Conservation (phyloP, 1,140 invertebrate species). For the Drosophila mojavensis region DNA sequence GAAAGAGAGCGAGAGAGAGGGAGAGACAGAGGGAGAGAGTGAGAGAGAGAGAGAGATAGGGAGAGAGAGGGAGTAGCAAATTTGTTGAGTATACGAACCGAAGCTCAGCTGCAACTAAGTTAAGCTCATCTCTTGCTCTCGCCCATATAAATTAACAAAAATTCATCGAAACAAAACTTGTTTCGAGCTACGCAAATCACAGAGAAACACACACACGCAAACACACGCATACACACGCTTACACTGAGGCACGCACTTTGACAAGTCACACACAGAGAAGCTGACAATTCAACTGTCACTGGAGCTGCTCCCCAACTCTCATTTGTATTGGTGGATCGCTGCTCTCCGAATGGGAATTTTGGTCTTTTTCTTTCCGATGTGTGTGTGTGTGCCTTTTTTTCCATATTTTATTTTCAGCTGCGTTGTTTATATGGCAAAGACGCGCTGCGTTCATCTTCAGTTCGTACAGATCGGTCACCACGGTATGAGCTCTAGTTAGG, state of each 20-base stretch:
- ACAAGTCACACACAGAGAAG: conserved; percentile 8
- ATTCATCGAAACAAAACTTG: conserved; percentile 52
- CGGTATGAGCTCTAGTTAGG: conserved; percentile 83
- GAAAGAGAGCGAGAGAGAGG: conserved; percentile 24
- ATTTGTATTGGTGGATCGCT: conserved; percentile 33
- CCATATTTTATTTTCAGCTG: conserved; percentile 46
- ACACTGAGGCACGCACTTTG: conserved; percentile 47
- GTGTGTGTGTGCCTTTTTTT: conserved; percentile 17
- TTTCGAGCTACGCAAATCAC: conserved; percentile 45
- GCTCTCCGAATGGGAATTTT: conserved; percentile 63
- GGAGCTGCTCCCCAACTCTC: conserved; percentile 48
- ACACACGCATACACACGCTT: neutral
- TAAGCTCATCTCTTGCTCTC: conserved; percentile 66
- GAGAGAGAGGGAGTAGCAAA: conserved; percentile 35
- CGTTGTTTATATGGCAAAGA: conserved; percentile 83
- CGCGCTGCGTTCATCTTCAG: conserved; percentile 80
- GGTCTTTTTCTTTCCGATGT: conserved; percentile 38
- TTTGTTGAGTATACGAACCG: conserved; percentile 70
- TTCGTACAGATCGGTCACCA: conserved; percentile 84
- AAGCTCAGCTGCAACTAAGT: conserved; percentile 47
- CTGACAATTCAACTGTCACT: conserved; percentile 56
- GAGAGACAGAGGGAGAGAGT: conserved; percentile 24
- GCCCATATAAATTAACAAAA: conserved; percentile 76
- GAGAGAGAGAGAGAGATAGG: conserved; percentile 23
- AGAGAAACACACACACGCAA: conserved; percentile 36